Base-by-base conservation (phyloP, 2,888 invertebrate species). In the Clitarchus hookeri region DNA sequence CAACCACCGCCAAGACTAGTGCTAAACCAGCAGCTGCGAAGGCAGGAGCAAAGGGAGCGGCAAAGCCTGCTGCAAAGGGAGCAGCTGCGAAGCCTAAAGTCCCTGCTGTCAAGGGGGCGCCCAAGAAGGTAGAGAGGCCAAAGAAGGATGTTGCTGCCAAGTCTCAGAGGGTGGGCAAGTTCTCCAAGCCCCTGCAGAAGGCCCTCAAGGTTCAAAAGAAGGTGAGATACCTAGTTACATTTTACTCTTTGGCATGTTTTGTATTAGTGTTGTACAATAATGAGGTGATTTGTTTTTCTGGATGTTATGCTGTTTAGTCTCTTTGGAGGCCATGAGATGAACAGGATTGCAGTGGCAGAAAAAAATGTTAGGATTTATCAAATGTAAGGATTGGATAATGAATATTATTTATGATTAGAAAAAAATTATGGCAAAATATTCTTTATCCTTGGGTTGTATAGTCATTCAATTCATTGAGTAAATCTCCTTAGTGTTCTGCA, bases 171-270 rank as follows among this genome's bases (percentile, higher is more conserved):
- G 93, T 93, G 84, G 92, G 85, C 80, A 87, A 87, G 84, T 78
- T 86, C 80, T 82, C 86, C 53, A 84, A 83, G n/a, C 91, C 93
- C 85, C 94, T 96, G 88, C 93, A 94, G 85, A 97, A 96, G 91
- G 98, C 98, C 86, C 94, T 96, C 89, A 97, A 96, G 91, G 95
- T 96, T 26, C 97, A 97, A 91, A 96, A 95, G 90, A 97, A 97
- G 95, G 97, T 97, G 91, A 91, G 90, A 88, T 23, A 44, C 27
- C 79, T 19, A 26, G 27, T 85, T 79, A 82, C 48, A 83, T 27
- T 36, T 77, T 84, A 80, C 79, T 86, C 48, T 48, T 48, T 4
- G 4, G 48, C 48, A 6, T 48, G 87, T 54, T 83, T 54, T 86
- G 80, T 44, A 83, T 87, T 77, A 87, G 86, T 87, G 89, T 87